Evolutionary conservation across 2,113 vertebrate genomes (phyloP), one percentile per base, ranked within the genome.

Genomic region (Lophura nycthemera): DNA sequence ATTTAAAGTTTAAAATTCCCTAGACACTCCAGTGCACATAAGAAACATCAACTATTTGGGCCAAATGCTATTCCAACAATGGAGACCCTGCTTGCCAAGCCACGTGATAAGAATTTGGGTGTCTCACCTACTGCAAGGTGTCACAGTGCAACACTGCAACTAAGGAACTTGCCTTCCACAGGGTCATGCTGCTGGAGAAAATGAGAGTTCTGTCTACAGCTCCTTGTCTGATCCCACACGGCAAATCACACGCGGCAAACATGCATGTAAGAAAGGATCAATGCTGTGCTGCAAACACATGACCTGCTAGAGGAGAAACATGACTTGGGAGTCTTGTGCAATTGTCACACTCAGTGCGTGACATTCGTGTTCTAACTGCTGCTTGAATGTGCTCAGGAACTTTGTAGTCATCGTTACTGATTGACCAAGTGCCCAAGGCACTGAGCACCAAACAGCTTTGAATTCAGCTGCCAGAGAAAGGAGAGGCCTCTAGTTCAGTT

Each of bases 41-140:
- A 71, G n/a, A 71, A 66, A 89, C 70, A 78, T 64, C 61, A 95
- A 47, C 56, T 52, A 89, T 56, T 30, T 79, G 74, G 85, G 88
- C 52, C 73, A 92, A 84, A 54, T 16, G 47, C 67, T 67, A 81
- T 13, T 57, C 82, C 57, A 84, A 82, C 88, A 84, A 92, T 54
- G 71, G 66, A 60, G 57, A 43, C 57, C 63, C 70, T 5, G 2
- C 50, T 20, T 85, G 85, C 88, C 92, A 95, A 87, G 45, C 27
- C 82, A 72, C 5, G 1, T n/a, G 57, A n/a, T 52, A 40, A 34
- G n/a, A 47, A 25, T 54, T 29, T 69, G 74, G 57, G 29, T 50
- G 88, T 59, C 57, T 78, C 12, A 1, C 57, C 64, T 81, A 20
- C 45, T 32, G 70, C 57, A 65, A 75, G 34, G 64, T 83, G 83